Conservation (phyloP, 2,888 invertebrate genomes). For the Caradrina clavipalpis region DNA sequence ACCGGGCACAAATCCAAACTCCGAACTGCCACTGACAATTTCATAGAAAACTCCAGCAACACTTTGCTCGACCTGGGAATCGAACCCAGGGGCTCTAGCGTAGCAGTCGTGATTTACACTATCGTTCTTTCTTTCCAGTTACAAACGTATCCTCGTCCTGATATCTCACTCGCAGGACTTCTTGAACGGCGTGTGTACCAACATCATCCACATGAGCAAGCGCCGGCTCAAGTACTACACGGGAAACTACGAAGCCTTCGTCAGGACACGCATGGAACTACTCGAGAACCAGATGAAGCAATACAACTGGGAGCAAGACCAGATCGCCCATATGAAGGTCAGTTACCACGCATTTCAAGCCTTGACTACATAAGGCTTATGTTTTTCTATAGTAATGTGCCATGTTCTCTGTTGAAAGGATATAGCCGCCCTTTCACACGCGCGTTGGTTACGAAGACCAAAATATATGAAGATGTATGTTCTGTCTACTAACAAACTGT, state of each 20-base stretch:
- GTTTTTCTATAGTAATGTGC: background rate
- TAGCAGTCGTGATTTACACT: too few relatives aligned
- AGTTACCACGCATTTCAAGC: background rate
- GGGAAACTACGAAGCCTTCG: constrained; percentile 99
- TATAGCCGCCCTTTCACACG: background rate
- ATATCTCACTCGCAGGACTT: constrained; percentile 99
- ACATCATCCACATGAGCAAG: constrained; percentile 98
- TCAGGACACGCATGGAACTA: constrained; percentile 97
- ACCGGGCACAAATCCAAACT: too few relatives aligned
- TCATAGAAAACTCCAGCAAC: too few relatives aligned
- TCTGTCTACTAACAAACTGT: background rate
- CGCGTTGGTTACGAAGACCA: background rate
- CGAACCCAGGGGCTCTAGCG: too few relatives aligned
- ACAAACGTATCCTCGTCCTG: constrained; percentile 98
- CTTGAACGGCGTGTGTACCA: constrained; percentile 98
- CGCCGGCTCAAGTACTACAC: constrained; percentile 98
- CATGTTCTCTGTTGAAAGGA: constrained; percentile 4
- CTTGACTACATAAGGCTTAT: background rate
- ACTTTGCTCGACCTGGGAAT: too few relatives aligned
- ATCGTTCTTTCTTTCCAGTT: constrained; percentile 87
- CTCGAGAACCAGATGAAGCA: constrained; percentile 99
- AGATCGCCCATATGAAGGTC: constrained; percentile 99
- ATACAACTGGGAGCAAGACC: constrained; percentile 99
- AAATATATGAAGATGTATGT: background rate
- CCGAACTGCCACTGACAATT: too few relatives aligned